Conservation (phyloP, 2,113 vertebrate genomes). For the Enhydra lutris region DNA sequence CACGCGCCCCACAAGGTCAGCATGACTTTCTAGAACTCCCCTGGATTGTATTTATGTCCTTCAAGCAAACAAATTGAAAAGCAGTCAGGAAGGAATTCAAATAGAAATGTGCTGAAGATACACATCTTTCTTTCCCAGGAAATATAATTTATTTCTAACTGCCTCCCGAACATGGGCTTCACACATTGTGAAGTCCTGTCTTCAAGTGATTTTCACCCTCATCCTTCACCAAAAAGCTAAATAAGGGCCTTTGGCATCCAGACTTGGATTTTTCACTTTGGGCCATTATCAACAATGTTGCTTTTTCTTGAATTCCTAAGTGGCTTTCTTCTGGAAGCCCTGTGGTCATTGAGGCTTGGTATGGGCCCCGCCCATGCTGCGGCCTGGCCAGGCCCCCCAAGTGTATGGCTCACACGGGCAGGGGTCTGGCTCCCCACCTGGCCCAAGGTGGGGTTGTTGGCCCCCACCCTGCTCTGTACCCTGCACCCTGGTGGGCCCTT, state of each 20-base stretch:
- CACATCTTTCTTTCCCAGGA: not conserved
- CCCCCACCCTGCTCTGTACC: not conserved
- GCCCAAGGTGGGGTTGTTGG: fast-evolving
- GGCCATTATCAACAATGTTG: fast-evolving
- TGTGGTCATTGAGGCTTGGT: not conserved
- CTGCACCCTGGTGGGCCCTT: fast-evolving
- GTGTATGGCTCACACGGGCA: fast-evolving
- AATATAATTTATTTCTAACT: not conserved
- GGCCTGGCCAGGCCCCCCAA: not conserved
- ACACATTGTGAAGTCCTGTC: not conserved
- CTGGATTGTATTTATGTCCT: not conserved
- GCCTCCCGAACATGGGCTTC: not conserved
- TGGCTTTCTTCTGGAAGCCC: not conserved
- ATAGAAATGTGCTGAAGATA: not conserved
- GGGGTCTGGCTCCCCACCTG: fast-evolving
- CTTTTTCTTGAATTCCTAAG: not conserved
- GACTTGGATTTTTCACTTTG: not conserved
- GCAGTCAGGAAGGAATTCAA: slow-evolving; percentile 34
- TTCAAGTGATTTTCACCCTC: not conserved
- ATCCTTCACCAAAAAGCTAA: not conserved
- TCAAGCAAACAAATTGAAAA: slow-evolving; percentile 5
- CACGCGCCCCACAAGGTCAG: not conserved
- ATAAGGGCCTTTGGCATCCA: not conserved
- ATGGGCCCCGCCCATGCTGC: fast-evolving
- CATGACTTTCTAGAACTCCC: not conserved